These are phyloP conservation scores for Elysia chlorotica DNA, from an alignment of 1,140 invertebrate genomes.

Conservation along the genomic window DNA sequence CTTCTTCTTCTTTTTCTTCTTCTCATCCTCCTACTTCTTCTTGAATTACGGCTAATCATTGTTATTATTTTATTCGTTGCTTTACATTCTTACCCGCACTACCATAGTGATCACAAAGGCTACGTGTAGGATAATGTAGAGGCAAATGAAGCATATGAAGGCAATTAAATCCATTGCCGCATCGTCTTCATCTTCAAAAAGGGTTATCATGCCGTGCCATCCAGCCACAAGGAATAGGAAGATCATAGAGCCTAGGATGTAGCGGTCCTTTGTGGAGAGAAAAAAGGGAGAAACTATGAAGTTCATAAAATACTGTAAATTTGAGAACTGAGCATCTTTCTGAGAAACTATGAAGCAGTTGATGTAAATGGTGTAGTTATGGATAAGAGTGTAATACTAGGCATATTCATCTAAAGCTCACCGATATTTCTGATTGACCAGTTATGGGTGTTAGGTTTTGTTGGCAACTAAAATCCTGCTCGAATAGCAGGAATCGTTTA, in stretches of 20 bases:
- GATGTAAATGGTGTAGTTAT: not conserved
- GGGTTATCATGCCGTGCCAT: conserved; percentile 48
- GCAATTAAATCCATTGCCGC: conserved; percentile 28
- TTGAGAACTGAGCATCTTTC: too few species aligned
- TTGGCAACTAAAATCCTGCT: too few species aligned
- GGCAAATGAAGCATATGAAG: conserved; percentile 31
- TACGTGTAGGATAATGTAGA: conserved; percentile 31
- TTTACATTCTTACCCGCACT: conserved; percentile 22
- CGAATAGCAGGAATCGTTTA: too few species aligned
- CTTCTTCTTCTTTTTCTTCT: too few species aligned
- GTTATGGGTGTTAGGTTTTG: not conserved
- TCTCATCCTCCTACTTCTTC: too few species aligned
- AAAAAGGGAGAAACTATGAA: not conserved
- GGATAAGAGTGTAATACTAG: not conserved
- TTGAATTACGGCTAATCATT: too few species aligned
- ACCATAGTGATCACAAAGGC: conserved; percentile 27
- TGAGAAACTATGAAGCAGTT: not conserved
- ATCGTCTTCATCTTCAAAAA: conserved; percentile 15
- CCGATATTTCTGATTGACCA: not conserved
- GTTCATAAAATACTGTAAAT: too few species aligned
- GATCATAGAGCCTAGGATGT: conserved; percentile 46
- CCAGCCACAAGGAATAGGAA: conserved; percentile 49
- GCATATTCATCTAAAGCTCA: not conserved
- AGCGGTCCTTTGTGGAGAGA: conserved; percentile 44
- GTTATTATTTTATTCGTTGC: too few species aligned